Conservation (phyloP, 2,113 vertebrate species). For the Melanerpes aurifrons region DNA sequence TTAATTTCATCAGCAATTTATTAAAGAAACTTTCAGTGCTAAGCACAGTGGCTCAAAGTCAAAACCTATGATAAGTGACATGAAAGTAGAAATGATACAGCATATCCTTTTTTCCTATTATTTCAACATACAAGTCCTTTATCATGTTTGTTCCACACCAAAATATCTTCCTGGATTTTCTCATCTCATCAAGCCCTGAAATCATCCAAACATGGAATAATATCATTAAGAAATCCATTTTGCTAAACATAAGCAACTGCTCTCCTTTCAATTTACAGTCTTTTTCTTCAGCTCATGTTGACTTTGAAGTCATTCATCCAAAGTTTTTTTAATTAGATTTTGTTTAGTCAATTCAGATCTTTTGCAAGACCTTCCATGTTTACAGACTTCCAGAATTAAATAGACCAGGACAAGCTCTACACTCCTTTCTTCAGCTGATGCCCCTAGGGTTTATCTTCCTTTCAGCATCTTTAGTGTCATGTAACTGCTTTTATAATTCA, state of each 20-base stretch:
- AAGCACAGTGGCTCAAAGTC: background rate
- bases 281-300: background rate
- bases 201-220: background rate
- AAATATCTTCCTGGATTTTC: background rate
- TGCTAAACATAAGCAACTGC: background rate
- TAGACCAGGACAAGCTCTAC: background rate
- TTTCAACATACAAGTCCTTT: background rate
- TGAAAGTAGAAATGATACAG: background rate
- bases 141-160: background rate
- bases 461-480: background rate
- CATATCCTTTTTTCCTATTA: background rate
- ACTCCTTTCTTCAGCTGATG: background rate
- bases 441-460: background rate
- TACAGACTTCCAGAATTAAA: background rate
- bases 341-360: background rate
- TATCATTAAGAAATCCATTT: background rate
- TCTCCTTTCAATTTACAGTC: background rate
- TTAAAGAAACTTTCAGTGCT: background rate
- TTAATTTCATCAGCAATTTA: background rate
- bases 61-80: background rate
- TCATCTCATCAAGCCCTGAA: background rate
- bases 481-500: background rate
- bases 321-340: background rate
- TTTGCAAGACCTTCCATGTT: background rate
- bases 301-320: background rate